Percentiles rank a stretch among this genome's conserved stretches.
Evolutionary conservation across 2,113 vertebrate species (phyloP).

Genomic region (Anhinga rufa): DNA sequence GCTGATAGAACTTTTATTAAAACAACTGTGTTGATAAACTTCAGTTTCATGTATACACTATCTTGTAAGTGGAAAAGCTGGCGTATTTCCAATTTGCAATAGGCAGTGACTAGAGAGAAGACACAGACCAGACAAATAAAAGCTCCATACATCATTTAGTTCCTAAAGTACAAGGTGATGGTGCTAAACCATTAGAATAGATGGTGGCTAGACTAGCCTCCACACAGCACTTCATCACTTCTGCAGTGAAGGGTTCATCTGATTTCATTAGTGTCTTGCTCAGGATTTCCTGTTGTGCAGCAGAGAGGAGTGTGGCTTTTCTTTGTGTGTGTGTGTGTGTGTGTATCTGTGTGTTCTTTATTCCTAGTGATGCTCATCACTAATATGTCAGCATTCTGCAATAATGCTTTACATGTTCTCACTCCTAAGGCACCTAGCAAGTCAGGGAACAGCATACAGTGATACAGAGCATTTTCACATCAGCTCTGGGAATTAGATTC

Average conservation of each 20-base stretch:
- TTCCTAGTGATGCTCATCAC: not conserved
- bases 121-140: not conserved
- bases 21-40: not conserved
- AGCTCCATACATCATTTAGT: not conserved
- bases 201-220: not conserved
- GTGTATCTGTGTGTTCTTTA: not conserved
- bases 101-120: not conserved
- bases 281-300: not conserved
- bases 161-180: not conserved
- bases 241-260: not conserved
- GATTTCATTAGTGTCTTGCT: not conserved
- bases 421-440: not conserved
- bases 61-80: not conserved
- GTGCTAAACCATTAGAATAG: not conserved
- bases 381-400: not conserved
- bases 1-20: not conserved
- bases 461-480: not conserved
- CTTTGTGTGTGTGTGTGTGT: not conserved
- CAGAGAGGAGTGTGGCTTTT: not conserved
- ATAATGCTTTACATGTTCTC: not conserved
- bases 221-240: not conserved
- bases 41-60: not conserved
- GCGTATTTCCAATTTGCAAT: not conserved
- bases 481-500: not conserved
- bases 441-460: not conserved